phyloP scores from a whole-genome alignment of 1,140 invertebrate species.

The Drosophila ambigua region DNA sequence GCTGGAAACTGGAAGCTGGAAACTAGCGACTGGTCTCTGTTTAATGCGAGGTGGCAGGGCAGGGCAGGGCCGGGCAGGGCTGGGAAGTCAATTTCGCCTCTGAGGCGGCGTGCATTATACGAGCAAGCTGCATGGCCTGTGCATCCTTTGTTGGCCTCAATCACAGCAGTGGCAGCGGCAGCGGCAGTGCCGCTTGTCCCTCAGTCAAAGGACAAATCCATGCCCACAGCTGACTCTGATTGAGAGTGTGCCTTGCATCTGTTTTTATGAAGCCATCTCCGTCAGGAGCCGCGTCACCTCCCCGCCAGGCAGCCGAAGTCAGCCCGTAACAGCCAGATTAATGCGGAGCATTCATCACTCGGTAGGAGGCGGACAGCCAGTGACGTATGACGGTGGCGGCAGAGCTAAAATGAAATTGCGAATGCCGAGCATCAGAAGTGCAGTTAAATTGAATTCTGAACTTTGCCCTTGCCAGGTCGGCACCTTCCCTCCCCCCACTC shows the following conservation, averaged over 20 bases:
- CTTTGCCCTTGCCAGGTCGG: slow-evolving; percentile 12
- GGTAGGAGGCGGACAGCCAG: slow-evolving; percentile 16
- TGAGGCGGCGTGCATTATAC: neutral
- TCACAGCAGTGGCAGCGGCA: too few relatives aligned
- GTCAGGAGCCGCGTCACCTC: slow-evolving; percentile 4
- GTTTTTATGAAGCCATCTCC: slow-evolving; percentile 24
- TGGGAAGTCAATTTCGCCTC: slow-evolving; percentile 1
- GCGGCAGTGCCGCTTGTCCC: neutral
- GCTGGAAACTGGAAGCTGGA: too few relatives aligned
- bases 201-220: neutral
- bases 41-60: too few relatives aligned
- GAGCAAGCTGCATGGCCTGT: too few relatives aligned
- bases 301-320: slow-evolving; percentile 14
- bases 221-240: slow-evolving; percentile 2
- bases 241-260: slow-evolving; percentile 4
- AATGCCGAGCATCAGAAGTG: slow-evolving; percentile 15
- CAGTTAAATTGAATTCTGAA: slow-evolving; percentile 61
- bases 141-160: too few relatives aligned
- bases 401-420: slow-evolving; percentile 18
- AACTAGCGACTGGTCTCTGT: too few relatives aligned
- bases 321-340: slow-evolving; percentile 52
- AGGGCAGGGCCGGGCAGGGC: too few relatives aligned
- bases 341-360: slow-evolving; percentile 56
- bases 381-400: slow-evolving; percentile 25
- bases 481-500: neutral